Base-by-base conservation (phyloP, 2,113 vertebrate species). In the Strix aluco region DNA sequence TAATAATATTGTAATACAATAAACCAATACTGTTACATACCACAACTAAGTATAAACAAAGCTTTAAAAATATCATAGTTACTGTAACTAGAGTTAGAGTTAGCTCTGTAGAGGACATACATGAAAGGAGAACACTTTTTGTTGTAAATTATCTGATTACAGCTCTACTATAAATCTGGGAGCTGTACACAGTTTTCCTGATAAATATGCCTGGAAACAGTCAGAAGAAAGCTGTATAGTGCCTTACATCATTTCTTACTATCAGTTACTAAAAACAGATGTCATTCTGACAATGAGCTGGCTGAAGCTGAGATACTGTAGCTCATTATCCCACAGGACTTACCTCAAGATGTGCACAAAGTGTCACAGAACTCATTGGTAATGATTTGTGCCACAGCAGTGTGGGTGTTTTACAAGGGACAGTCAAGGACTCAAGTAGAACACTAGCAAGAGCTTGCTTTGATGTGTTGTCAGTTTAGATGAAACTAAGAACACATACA, bases 401-500 rank as follows among this genome's bases (percentile, higher is more conserved):
- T 1, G 22, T 19, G 30, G 49, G 1, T 82, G 49, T 54, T 92
- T 85, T 85, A 80, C 66, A 95, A 52, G 73, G 58, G 66, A 58
- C 54, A 82, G 40, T 20, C 59, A 95, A 91, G 86, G 94, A 79
- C 87, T 94, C 42, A 14, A 51, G 58, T 2, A 77, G 63, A 85
- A 67, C 30, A 63, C 26, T 42, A 78, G 51, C 20, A 77, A 94
- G 74, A 92, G 42, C 47, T 73, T 87, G 42, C 55, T 92, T 66
- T 66, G 38, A 55, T 73, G 5, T 70, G 42, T 52, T 90, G 42
- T 59, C 91, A 86, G 20, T 61, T 73, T 47, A 80, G 84, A 20
- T 73, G 78, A 92, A 90, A 83, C 82, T 80, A 94, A 75, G 66
- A 80, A 49, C 54, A 65, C 0, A 3, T 49, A 26, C 54, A 47